Conservation (phyloP, 2,888 invertebrate genomes). For the Neoitamus cyanurus region DNA sequence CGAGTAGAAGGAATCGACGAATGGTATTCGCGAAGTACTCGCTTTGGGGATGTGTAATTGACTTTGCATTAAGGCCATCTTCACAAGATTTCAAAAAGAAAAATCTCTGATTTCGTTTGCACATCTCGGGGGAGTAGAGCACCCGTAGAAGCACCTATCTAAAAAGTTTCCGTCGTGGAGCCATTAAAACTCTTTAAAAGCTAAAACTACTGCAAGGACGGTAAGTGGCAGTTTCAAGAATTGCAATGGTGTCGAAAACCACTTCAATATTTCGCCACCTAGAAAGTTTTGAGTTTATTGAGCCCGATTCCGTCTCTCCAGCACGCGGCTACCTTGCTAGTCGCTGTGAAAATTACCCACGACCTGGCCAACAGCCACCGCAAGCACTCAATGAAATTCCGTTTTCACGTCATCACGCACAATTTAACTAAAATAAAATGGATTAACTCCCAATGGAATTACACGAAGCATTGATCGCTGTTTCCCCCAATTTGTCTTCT, state of each 20-base stretch:
- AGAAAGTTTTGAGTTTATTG: background rate
- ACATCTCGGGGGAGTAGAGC: background rate
- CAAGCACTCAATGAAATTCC: constrained; percentile 28
- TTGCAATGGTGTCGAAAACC: background rate
- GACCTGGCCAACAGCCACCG: background rate
- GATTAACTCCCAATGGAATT: constrained; percentile 33
- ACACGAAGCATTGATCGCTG: background rate
- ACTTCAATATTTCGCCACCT: background rate
- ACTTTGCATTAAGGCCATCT: background rate
- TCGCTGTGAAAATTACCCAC: background rate
- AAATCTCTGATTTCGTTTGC: background rate
- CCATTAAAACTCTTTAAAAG: background rate
- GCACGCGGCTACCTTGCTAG: background rate
- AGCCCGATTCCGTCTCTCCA: background rate
- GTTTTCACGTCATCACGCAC: constrained; percentile 39
- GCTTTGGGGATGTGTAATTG: background rate
- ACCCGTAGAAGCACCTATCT: background rate
- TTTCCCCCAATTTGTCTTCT: constrained; percentile 27
- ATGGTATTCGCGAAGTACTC: background rate
- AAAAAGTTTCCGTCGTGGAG: background rate
- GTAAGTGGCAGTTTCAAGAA: background rate
- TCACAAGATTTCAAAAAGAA: background rate
- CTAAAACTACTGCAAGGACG: background rate
- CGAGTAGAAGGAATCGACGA: background rate
- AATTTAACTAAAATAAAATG: constrained; percentile 41